Percentiles rank a stretch among this genome's conserved stretches.
These are phyloP conservation scores for Palythoa heliodiscus DNA, from an alignment of 92 coral and sea anemone species.

Conservation along the genomic window DNA sequence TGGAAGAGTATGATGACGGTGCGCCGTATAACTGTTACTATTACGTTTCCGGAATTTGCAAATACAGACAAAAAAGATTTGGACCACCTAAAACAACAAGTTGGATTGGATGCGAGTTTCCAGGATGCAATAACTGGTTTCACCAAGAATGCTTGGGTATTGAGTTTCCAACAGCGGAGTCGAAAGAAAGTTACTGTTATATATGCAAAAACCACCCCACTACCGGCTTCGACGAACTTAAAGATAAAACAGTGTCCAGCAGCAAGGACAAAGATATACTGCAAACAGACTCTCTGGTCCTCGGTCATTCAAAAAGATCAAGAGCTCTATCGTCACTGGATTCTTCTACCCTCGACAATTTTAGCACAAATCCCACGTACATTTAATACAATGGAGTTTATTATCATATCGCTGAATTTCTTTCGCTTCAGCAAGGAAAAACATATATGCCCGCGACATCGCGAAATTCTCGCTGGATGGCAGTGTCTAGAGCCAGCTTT, in stretches of 20 bases:
- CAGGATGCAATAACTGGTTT: conserved; percentile 44
- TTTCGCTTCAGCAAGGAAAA: conserved; percentile 46
- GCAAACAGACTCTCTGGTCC: neutral
- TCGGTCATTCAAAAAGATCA: neutral
- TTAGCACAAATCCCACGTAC: conserved; percentile 24
- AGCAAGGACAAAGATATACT: neutral
- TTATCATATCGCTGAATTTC: conserved; percentile 44
- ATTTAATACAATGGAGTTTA: conserved; percentile 36
- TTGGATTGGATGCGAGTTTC: conserved; percentile 56
- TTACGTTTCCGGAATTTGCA: conserved; percentile 28
- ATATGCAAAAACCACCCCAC: conserved; percentile 49
- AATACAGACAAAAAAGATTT: conserved; percentile 22
- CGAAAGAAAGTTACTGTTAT: conserved; percentile 40
- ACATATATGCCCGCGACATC: conserved; percentile 41
- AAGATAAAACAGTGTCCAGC: neutral
- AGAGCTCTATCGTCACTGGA: neutral
- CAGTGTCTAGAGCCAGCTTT: conserved; percentile 35
- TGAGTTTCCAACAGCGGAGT: conserved; percentile 38
- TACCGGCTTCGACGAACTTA: neutral
- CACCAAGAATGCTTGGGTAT: conserved; percentile 52
- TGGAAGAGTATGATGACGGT: neutral
- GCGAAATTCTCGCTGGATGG: conserved; percentile 48
- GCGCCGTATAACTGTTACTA: neutral
- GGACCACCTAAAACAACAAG: conserved; percentile 47
- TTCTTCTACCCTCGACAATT: neutral